Percentiles rank a stretch among this genome's conserved stretches.
These are phyloP conservation scores for Agyllia agylla DNA, from an alignment of 2,888 invertebrate genomes.

Conservation along the genomic window DNA sequence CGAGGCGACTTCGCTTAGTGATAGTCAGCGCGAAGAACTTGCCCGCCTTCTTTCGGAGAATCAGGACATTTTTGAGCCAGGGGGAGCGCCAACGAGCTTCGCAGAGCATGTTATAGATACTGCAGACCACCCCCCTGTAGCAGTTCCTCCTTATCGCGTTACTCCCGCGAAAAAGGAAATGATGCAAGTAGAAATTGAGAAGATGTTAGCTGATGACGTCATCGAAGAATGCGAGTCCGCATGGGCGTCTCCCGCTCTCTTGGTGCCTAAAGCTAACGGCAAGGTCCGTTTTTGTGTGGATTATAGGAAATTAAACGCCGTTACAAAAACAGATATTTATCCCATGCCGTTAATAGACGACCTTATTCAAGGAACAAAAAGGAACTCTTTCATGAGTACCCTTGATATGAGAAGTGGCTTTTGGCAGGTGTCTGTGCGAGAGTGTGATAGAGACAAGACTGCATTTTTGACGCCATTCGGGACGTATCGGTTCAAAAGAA, in stretches of 20 bases:
- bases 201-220: background rate
- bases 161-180: background rate
- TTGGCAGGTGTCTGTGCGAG: background rate
- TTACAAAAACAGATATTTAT: background rate
- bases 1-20: slow-evolving; percentile 16
- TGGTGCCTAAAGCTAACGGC: background rate
- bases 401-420: background rate
- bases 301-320: background rate
- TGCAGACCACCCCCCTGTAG: background rate
- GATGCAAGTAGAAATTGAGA: background rate
- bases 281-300: background rate
- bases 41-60: slow-evolving; percentile 1
- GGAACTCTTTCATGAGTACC: background rate
- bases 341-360: background rate
- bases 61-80: slow-evolving; percentile 7
- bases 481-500: background rate
- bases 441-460: background rate
- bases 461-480: slow-evolving; percentile 5
- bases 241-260: background rate
- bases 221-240: background rate
- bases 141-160: background rate
- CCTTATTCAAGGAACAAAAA: background rate
- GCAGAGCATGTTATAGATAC: background rate
- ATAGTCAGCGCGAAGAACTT: background rate
- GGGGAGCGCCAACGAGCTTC: background rate